Base-by-base conservation (phyloP, 2,888 invertebrate genomes). In the Chrysolina oricalcia region DNA sequence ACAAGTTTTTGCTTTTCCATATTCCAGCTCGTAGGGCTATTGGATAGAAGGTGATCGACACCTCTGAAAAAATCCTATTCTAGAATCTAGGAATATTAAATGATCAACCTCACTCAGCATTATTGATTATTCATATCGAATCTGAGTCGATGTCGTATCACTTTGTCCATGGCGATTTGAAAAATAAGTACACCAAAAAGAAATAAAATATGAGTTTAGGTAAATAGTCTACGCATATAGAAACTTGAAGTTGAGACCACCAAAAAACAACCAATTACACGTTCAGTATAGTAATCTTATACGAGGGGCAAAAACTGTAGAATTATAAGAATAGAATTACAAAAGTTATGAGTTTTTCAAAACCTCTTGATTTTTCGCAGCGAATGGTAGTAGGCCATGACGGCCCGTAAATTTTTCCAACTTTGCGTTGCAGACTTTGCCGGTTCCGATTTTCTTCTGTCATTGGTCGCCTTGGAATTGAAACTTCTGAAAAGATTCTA, bases 281-380 rank as follows among this genome's bases (percentile, higher is more conserved):
- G 53, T 19, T 53, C 21, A 72, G 70, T 70, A 78, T 65, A 66
- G 69, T 64, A 63, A 69, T 62, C 56, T 62, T 73, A 78, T 74
- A 73, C 71, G 64, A 78, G 75, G 72, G 71, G 67, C 76, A 75
- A 73, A 76, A 73, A 77, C 74, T 77, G 77, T 74, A 77, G 75
- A 75, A 70, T 72, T 75, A 70, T 70, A 79, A 72, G 66, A 74
- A 77, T 77, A 72, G 77, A 75, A 75, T 79, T 77, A 79, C 79
- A 77, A 77, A 79, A 79, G 73, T 79, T 72, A 77, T 69, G 43
- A 69, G 59, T 73, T 77, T 73, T 70, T 79, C 79, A 82, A 81
- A 85, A 95, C 96, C 96, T 96, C 94, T 96, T 95, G 91, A 96
- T 96, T 91, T 95, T 95, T 91, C 96, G 93, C 88, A 96, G 93